Evolutionary conservation across 2,888 invertebrate species (phyloP), one percentile per base, ranked within the genome.

Genomic region (Dioctria rufipes): DNA sequence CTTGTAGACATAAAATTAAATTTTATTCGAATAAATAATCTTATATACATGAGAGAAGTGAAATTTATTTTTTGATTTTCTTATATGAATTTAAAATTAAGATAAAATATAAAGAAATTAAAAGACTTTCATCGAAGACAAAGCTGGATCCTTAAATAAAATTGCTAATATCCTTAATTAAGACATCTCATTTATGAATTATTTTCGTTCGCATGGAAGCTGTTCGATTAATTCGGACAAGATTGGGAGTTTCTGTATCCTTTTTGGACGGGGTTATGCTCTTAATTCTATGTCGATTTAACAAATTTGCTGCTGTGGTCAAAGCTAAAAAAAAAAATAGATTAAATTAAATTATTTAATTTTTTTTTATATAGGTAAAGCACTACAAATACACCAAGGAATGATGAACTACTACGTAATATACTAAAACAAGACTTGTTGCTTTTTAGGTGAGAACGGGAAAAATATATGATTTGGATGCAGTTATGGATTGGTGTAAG

Each of bases 181-280:
- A 39, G 37, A 63, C 8, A 66, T 3, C 37, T 67, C 37, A 54
- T 77, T 81, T 85, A 86, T 85, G 88, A 37, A 25, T 25, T 25
- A 39, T 89, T 81, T 89, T 88, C 79, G 86, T 84, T 61, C 88
- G 86, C 85, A 88, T 86, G 5, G 88, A 88, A 39, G 88, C 88
- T 0, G 89, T 87, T 60, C 89, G 85, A 84, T 88, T 89, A 60
- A 87, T 87, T 80, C 87, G 85, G 1, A 88, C 87, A 54, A 5
- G 11, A n/a, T 51, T 11, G 0, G 58, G 58, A 2, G n/a, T 13
- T 13, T 43, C 43, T 13, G 42, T 5, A 43, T 73, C 73, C n/a
- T n/a, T 58, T 42, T 13, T 73, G 3, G 3, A 42, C 5, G 8
- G 11, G 11, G 81, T 83, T 51, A 46, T 63, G 40, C 66, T 83